Evolutionary conservation across 2,797 vertebrate species (phyloP), one percentile per base, ranked within the genome.

Genomic region (Lagorchestes hirsutus): DNA sequence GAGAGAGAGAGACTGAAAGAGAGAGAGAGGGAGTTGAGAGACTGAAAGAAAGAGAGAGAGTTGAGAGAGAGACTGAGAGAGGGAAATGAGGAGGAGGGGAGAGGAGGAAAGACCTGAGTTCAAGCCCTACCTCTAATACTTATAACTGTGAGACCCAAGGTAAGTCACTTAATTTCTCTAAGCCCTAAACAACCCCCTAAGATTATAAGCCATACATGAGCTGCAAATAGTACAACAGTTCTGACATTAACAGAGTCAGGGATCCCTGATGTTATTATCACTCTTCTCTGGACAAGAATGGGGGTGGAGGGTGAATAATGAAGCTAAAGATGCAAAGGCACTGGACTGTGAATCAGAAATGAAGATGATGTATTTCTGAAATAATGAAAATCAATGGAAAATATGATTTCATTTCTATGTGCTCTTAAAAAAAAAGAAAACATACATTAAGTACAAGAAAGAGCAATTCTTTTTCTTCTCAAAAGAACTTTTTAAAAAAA

Each of bases 1-100:
- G 58, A 10, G 10, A 3, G 1, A 29, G 2, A 28, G 28, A 59
- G 9, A n/a, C n/a, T n/a, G n/a, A 31, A 2, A 2, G 8, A 10
- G 58, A 29, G 57, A 29, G 27, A 29, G 27, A 3, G 5, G 1
- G 27, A 28, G 8, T n/a, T n/a, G n/a, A 9, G 29, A 59, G 22
- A 6, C n/a, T n/a, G 9, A 59, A 2, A 29, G 58, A 1, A 10
- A 11, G 55, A 31, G 58, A 2, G 28, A 31, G 50, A 12, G n/a
- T n/a, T n/a, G 28, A 31, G 24, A 57, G 28, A 9, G 28, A 3
- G 29, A 3, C n/a, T n/a, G 29, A 13, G 58, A 0, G 27, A 29
- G 28, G 0, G 57, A 9, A 24, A 10, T 12, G 29, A 0, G 11
- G 28, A 27, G 27, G 58, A 12, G 58, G 0, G 29, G 12, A 31